Evolutionary conservation across 2,113 vertebrate genomes (phyloP).

Genomic region (Holacanthus passer): DNA sequence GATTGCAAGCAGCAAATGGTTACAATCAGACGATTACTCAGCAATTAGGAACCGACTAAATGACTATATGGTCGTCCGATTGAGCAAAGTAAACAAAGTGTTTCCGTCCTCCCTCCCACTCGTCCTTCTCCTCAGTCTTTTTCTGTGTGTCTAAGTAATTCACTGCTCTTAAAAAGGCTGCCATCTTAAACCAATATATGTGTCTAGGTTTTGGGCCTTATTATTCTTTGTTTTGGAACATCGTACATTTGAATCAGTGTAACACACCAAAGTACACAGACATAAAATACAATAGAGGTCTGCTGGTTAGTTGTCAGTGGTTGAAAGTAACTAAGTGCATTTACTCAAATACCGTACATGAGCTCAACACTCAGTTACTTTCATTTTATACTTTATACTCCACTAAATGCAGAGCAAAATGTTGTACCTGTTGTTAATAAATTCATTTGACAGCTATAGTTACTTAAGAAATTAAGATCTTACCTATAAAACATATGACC

Average conservation of each 20-base stretch:
- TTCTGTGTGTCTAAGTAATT: constrained; percentile 41
- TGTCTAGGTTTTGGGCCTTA: not conserved
- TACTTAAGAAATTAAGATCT: not conserved
- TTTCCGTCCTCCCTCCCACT: constrained; percentile 34
- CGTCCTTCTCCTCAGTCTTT: constrained; percentile 7
- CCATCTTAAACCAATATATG: not conserved
- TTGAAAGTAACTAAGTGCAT: not conserved
- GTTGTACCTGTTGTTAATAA: not conserved
- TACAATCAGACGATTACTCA: constrained; percentile 80
- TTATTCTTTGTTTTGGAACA: not conserved
- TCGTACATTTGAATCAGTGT: not conserved
- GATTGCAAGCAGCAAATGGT: constrained; percentile 76
- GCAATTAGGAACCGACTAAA: constrained; percentile 83
- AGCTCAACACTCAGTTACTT: not conserved
- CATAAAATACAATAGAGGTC: not conserved
- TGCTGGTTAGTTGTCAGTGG: too few species aligned
- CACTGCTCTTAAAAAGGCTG: constrained; percentile 24
- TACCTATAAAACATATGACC: not conserved
- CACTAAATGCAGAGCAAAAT: not conserved
- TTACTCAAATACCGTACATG: not conserved
- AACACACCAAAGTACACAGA: not conserved
- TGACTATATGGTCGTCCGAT: constrained; percentile 79
- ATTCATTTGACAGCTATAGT: not conserved
- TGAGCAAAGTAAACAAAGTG: constrained; percentile 74
- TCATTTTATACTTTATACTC: not conserved